Evolutionary conservation across 2,113 vertebrate species (phyloP).

Genomic region (Spea multiplicata): DNA sequence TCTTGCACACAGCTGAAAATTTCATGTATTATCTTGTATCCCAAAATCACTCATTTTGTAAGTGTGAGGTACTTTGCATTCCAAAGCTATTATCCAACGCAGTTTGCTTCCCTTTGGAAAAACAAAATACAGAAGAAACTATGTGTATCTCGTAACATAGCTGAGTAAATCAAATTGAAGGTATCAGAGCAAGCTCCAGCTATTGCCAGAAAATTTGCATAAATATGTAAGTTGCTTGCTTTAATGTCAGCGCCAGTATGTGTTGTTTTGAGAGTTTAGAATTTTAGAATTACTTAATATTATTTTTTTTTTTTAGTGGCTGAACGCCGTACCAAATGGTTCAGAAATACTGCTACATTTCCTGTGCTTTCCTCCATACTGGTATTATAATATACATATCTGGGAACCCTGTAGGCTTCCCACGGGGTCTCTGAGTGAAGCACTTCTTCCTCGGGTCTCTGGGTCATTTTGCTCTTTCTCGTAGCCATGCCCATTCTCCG

Average conservation of each 20-base stretch:
- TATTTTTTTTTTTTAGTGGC: no score
- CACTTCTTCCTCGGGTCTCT: no score
- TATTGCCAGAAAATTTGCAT: conserved; percentile 13
- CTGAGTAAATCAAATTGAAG: not conserved
- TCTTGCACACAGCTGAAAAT: conserved; percentile 12
- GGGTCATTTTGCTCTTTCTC: no score
- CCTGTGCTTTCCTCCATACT: no score
- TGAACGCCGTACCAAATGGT: no score
- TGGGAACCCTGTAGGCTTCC: no score
- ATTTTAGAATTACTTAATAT: no score
- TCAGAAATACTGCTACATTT: no score
- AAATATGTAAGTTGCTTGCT: not conserved
- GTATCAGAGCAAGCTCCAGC: not conserved
- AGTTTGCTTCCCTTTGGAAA: not conserved
- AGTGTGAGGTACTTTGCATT: conserved; percentile 10
- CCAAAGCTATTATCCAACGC: conserved; percentile 4
- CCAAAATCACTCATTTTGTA: conserved; percentile 9
- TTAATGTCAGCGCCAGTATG: not conserved
- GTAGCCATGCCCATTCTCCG: no score
- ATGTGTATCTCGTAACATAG: conserved; percentile 5
- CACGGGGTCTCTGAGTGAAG: no score
- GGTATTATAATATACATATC: no score
- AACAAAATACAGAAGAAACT: conserved; percentile 4
- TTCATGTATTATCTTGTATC: conserved; percentile 21
- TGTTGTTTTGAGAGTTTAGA: not conserved